These are phyloP conservation scores for Aphidius colemani DNA, from an alignment of 2,888 invertebrate species.

Conservation along the genomic window DNA sequence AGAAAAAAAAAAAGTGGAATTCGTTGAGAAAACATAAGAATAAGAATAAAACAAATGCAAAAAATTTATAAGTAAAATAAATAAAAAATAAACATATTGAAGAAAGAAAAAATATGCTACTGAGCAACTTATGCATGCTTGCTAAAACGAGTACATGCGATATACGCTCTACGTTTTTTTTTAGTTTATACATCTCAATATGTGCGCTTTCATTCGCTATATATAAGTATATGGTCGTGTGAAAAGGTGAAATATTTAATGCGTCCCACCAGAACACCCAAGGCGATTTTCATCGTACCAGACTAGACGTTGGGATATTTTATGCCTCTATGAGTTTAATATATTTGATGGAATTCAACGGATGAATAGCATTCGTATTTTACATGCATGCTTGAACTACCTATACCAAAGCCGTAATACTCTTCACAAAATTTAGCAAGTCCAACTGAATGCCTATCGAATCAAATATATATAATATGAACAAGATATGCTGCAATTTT, in stretches of 20 bases:
- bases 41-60: background rate
- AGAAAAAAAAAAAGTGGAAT: conserved; percentile 4
- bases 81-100: conserved; percentile 3
- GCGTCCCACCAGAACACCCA: conserved; percentile 27
- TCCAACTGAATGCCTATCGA: background rate
- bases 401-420: no score
- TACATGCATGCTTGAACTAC: background rate
- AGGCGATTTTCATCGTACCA: conserved; percentile 32
- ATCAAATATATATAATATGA: background rate
- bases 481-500: no score
- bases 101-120: conserved; percentile 16
- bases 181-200: no score
- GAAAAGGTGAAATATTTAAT: conserved; percentile 37
- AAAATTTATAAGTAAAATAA: conserved; percentile 3
- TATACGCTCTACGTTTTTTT: background rate
- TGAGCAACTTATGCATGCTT: conserved; percentile 31
- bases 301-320: conserved; percentile 29
- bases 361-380: conserved; percentile 35
- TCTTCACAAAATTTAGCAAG: background rate
- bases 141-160: conserved; percentile 20
- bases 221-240: conserved; percentile 8
- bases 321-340: conserved; percentile 38
- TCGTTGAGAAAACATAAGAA: background rate
- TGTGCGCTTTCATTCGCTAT: background rate
- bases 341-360: conserved; percentile 43